Conservation (phyloP, 2,797 vertebrate species). For the Tokudaia muenninki region DNA sequence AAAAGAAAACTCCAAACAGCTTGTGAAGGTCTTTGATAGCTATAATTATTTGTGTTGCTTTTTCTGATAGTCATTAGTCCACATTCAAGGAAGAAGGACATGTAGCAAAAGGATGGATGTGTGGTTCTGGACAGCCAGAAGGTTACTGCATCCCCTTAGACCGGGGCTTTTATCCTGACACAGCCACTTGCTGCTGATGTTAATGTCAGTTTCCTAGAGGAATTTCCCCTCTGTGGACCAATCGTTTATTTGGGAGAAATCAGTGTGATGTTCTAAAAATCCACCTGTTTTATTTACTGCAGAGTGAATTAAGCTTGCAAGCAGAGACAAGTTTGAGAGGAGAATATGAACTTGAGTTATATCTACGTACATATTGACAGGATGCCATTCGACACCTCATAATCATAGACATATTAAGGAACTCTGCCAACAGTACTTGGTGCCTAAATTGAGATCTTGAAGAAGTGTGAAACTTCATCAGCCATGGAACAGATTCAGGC, state of each 20-base stretch:
- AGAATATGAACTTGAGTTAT: neutral
- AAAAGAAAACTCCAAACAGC: neutral
- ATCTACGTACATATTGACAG: too few relatives aligned
- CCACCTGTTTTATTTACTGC: neutral
- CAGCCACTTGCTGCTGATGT: too few relatives aligned
- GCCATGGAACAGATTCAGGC: neutral
- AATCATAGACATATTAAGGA: neutral
- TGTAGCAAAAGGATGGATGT: fast-evolving
- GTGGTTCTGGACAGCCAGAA: neutral
- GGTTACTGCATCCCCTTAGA: fast-evolving
- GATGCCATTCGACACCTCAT: neutral
- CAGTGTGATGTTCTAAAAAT: neutral
- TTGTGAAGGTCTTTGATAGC: neutral
- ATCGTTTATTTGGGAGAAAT: neutral
- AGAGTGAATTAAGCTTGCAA: neutral
- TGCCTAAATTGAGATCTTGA: slow-evolving; percentile 32
- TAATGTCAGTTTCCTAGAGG: neutral
- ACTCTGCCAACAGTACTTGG: neutral
- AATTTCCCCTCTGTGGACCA: neutral
- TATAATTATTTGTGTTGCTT: neutral
- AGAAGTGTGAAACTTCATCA: neutral
- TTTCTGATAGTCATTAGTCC: neutral
- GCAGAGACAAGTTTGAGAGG: neutral
- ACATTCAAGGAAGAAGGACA: neutral
- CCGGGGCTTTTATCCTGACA: neutral